These are phyloP conservation scores for Apoda limacodes DNA, from an alignment of 2,888 invertebrate genomes.

Conservation along the genomic window DNA sequence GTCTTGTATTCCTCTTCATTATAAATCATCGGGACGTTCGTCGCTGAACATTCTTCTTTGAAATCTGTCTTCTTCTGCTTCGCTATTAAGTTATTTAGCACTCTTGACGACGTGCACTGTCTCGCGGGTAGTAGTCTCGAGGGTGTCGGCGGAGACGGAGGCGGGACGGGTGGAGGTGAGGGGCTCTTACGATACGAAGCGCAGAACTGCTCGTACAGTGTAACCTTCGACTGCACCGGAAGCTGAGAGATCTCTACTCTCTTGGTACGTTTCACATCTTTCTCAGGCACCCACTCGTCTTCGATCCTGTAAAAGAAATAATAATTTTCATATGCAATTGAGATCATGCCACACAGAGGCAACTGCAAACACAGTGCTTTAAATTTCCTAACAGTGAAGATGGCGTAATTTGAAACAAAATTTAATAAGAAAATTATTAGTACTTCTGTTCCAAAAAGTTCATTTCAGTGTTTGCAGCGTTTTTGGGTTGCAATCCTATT, in stretches of 20 bases:
- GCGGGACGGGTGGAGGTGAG: constrained; percentile 24
- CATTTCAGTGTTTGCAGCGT: constrained; percentile 63
- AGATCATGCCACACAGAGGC: constrained; percentile 43
- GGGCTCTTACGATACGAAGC: constrained; percentile 37
- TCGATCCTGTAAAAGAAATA: constrained; percentile 73
- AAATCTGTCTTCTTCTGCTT: constrained; percentile 29
- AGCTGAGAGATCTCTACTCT: constrained; percentile 67
- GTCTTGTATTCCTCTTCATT: constrained; percentile 23
- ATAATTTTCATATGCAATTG: constrained; percentile 8
- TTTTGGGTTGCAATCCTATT: constrained; percentile 45
- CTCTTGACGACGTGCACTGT: constrained; percentile 43
- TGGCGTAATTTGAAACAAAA: too few species aligned
- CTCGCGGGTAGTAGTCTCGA: constrained; percentile 27
- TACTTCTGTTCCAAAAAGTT: too few species aligned
- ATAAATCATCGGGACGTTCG: constrained; percentile 27
- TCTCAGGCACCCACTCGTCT: constrained; percentile 88
- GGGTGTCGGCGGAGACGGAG: constrained; percentile 16
- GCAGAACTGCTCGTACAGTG: constrained; percentile 64
- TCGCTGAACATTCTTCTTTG: constrained; percentile 28
- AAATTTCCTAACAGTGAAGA: too few species aligned
- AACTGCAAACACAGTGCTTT: constrained; percentile 59
- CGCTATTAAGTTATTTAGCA: constrained; percentile 40
- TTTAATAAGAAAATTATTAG: too few species aligned
- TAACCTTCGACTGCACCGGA: constrained; percentile 57
- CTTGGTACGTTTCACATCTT: constrained; percentile 74